Conservation (phyloP, 1,140 invertebrate genomes). For the Zaprionus camerounensis region DNA sequence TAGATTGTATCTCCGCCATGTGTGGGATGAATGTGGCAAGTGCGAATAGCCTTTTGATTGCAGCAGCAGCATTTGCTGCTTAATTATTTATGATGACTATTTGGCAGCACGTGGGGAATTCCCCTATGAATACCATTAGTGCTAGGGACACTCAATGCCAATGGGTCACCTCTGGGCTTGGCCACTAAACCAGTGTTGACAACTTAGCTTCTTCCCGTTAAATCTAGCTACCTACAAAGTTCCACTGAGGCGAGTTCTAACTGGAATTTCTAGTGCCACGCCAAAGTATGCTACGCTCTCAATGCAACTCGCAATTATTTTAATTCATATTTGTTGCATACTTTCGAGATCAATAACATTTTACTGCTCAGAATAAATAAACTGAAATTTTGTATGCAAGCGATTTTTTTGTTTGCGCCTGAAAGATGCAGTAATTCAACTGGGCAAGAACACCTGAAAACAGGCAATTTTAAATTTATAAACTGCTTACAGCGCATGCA, state of each 20-base stretch:
- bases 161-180: constrained; percentile 8
- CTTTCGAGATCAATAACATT: constrained; percentile 40
- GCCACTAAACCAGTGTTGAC: no score
- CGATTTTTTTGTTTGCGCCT: no score
- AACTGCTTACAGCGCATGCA: constrained; percentile 4
- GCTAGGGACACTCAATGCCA: not conserved
- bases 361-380: not conserved
- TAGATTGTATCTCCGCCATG: constrained; percentile 60
- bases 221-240: no score
- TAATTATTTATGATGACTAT: constrained; percentile 60
- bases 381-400: no score
- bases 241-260: no score
- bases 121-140: constrained; percentile 30
- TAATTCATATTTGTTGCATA: constrained; percentile 32
- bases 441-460: constrained; percentile 26
- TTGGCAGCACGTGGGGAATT: constrained; percentile 13
- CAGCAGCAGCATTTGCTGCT: constrained; percentile 41
- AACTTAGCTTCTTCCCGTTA: no score
- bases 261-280: no score
- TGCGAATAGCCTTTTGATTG: constrained; percentile 32
- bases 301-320: not conserved
- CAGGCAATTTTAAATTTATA: constrained; percentile 47
- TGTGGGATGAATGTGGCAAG: constrained; percentile 7
- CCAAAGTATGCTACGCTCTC: no score
- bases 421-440: no score